These are phyloP conservation scores for Pterois miles DNA, from an alignment of 2,797 vertebrate species.

Conservation along the genomic window DNA sequence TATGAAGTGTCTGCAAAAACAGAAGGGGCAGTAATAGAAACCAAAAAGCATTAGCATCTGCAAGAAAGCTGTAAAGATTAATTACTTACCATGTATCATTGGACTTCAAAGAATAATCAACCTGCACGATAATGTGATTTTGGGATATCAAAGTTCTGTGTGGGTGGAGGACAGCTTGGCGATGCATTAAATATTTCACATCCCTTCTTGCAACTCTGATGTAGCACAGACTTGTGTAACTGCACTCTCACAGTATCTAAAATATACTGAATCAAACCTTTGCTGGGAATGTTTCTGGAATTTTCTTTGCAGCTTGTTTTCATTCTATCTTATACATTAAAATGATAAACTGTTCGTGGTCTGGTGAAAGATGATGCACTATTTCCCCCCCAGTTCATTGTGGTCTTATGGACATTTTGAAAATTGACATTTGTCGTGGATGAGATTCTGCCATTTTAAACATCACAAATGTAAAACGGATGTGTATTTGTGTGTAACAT, in stretches of 20 bases:
- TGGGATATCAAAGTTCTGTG: not conserved
- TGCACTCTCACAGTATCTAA: not conserved
- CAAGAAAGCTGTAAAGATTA: not conserved
- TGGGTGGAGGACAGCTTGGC: not conserved
- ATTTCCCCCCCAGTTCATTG: not conserved
- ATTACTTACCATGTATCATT: not conserved
- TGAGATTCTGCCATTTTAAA: not conserved
- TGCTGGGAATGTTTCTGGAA: not conserved
- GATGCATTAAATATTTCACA: not conserved
- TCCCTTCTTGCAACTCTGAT: not conserved
- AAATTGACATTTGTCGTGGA: not conserved
- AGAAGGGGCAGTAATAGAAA: too few relatives aligned
- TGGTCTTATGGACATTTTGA: not conserved
- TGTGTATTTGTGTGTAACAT: not conserved
- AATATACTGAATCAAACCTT: not conserved
- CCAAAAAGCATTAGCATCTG: not conserved
- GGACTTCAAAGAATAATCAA: not conserved
- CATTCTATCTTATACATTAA: not conserved
- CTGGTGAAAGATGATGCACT: not conserved
- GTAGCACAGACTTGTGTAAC: not conserved
- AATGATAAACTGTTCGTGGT: not conserved
- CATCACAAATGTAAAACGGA: not conserved
- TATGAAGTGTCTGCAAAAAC: slow-evolving; percentile 38
- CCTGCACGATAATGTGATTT: not conserved
- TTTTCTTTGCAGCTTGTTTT: not conserved